Evolutionary conservation across 2,113 vertebrate species (phyloP).

Genomic region (Echinops telfairi): DNA sequence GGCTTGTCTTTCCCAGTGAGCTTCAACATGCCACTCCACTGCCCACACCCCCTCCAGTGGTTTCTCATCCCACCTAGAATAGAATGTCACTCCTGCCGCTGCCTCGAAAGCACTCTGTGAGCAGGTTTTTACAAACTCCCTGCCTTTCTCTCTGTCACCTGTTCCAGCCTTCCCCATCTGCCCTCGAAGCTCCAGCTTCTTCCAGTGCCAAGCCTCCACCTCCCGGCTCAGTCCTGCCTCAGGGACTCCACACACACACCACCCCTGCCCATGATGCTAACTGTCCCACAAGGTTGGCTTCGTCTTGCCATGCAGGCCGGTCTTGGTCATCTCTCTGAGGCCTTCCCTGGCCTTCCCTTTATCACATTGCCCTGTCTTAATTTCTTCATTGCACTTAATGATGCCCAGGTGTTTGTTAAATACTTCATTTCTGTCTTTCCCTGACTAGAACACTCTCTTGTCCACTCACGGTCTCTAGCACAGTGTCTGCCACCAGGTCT

Average conservation of each 20-base stretch:
- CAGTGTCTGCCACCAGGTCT: background rate
- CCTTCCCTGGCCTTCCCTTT: background rate
- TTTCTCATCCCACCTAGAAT: background rate
- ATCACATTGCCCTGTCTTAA: background rate
- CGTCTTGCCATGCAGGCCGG: background rate
- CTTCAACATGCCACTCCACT: background rate
- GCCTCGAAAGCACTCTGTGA: background rate
- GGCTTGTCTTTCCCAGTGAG: background rate
- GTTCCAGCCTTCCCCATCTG: background rate
- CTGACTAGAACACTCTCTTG: rapidly evolving
- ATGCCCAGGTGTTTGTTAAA: background rate
- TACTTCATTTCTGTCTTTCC: background rate
- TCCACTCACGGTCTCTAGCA: background rate
- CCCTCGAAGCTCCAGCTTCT: background rate
- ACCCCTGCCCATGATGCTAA: background rate
- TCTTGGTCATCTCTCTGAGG: background rate
- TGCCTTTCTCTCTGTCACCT: background rate
- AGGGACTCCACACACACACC: background rate
- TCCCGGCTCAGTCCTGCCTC: background rate
- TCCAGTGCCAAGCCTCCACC: background rate
- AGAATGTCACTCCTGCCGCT: background rate
- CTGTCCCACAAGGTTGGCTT: background rate
- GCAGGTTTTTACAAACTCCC: background rate
- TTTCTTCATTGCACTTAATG: background rate
- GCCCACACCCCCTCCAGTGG: background rate